phyloP scores from a whole-genome alignment of 2,797 vertebrate genomes.

The Pachyuromys duprasi region DNA sequence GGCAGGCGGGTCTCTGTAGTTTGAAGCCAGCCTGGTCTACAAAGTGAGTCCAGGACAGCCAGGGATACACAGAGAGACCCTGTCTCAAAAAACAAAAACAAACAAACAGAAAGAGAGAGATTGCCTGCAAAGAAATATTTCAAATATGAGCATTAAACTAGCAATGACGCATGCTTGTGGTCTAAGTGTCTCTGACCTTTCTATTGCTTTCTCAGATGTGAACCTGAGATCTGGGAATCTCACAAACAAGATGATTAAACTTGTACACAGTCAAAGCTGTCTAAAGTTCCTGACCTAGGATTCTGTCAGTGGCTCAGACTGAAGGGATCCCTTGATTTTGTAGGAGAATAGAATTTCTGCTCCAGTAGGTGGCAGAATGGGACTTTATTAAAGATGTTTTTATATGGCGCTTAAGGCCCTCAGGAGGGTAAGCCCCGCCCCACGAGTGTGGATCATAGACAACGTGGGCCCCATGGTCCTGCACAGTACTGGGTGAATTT shows the following conservation, averaged over 20 bases:
- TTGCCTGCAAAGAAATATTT: neutral
- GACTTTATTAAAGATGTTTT: neutral
- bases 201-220: neutral
- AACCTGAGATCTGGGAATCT: neutral
- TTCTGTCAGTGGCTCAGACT: neutral
- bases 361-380: neutral
- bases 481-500: neutral
- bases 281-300: neutral
- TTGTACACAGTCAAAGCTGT: too few relatives aligned
- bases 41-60: too few relatives aligned
- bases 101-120: neutral
- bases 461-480: neutral
- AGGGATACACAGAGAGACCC: too few relatives aligned
- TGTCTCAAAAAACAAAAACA: too few relatives aligned
- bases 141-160: neutral
- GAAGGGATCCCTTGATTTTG: neutral
- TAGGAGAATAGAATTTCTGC: too few relatives aligned
- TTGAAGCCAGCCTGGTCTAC: too few relatives aligned
- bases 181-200: neutral
- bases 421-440: fast-evolving
- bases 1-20: too few relatives aligned
- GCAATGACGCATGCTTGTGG: neutral
- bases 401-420: neutral
- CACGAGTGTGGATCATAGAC: neutral
- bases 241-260: too few relatives aligned